Evolutionary conservation across 64 coral and sea anemone genomes (phyloP).

Genomic region (Acropora tenuis): DNA sequence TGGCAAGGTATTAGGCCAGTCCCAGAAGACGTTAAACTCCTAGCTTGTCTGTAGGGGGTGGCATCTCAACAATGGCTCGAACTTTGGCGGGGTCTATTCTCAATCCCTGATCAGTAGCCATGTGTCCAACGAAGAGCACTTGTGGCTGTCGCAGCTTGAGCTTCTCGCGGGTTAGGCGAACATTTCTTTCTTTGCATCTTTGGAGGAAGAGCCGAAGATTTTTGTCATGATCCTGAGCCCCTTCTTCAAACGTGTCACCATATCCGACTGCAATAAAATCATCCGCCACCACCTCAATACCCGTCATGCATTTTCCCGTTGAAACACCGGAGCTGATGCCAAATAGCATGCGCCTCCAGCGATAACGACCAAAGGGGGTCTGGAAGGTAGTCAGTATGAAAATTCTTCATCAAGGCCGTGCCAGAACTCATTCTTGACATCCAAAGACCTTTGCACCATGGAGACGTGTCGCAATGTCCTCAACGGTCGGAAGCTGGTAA

Average conservation of each 20-base stretch:
- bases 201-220: conserved; percentile 11
- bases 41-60: conserved; percentile 12
- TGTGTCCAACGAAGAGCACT: conserved; percentile 42
- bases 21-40: conserved; percentile 51
- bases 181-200: neutral
- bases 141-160: neutral
- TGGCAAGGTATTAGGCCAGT: conserved; percentile 36
- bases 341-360: conserved; percentile 40
- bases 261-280: conserved; percentile 37
- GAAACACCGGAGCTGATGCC: conserved; percentile 55
- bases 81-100: conserved; percentile 36
- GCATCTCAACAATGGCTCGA: conserved; percentile 37
- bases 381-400: conserved; percentile 44
- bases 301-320: conserved; percentile 28
- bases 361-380: conserved; percentile 42
- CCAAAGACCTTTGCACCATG: conserved; percentile 58
- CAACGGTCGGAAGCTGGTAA: conserved; percentile 38
- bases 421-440: conserved; percentile 48
- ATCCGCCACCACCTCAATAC: conserved; percentile 32
- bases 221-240: conserved; percentile 8
- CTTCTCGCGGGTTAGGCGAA: conserved; percentile 20
- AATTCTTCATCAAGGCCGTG: conserved; percentile 45
- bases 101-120: conserved; percentile 26
- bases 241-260: conserved; percentile 32
- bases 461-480: conserved; percentile 65